phyloP scores from a whole-genome alignment of 1,140 invertebrate species.

The Elymnias hypermnestra region DNA sequence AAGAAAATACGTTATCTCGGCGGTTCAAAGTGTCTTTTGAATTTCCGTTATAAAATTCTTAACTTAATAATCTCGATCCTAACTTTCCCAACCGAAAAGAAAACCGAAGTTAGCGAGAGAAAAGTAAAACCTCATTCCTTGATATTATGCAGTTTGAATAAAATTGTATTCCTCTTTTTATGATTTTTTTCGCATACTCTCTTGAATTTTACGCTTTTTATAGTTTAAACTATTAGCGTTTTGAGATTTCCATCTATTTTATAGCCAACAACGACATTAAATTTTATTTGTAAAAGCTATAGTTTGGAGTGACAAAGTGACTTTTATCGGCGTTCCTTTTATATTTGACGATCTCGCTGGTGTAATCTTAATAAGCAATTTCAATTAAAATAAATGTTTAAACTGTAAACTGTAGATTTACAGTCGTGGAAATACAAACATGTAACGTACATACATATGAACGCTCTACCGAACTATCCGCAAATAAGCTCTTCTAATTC shows the following conservation, averaged over 20 bases:
- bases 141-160: slow-evolving; percentile 12
- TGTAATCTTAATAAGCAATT: too few species aligned
- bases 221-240: neutral
- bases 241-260: too few species aligned
- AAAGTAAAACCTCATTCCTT: slow-evolving; percentile 6
- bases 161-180: slow-evolving; percentile 11
- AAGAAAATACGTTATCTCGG: slow-evolving; percentile 43
- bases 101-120: slow-evolving; percentile 19
- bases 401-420: too few species aligned
- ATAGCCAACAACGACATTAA: too few species aligned
- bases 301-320: too few species aligned
- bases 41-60: slow-evolving; percentile 32
- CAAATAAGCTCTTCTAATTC: too few species aligned
- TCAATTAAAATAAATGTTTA: too few species aligned
- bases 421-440: too few species aligned
- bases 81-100: slow-evolving; percentile 35
- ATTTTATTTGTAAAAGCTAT: too few species aligned
- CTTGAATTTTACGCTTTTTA: neutral
- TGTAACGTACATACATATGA: too few species aligned
- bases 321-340: too few species aligned
- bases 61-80: slow-evolving; percentile 48
- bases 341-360: too few species aligned
- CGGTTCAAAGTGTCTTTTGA: slow-evolving; percentile 33
- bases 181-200: neutral
- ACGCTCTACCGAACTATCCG: neutral